phyloP scores from a whole-genome alignment of 2,888 invertebrate species.

The Parapristionchus giblindavisi region DNA sequence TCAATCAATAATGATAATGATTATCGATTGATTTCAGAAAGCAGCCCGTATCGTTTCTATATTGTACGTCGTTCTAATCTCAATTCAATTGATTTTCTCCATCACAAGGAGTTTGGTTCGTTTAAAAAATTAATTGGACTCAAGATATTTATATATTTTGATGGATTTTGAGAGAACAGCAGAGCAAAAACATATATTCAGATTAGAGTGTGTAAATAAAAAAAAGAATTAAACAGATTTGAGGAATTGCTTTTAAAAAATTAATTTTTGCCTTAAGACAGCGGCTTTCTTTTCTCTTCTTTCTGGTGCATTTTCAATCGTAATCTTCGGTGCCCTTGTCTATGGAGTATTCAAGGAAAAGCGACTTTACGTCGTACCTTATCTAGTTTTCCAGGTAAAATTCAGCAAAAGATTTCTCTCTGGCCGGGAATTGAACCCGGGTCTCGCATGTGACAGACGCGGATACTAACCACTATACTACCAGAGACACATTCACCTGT shows the following conservation, averaged over 20 bases:
- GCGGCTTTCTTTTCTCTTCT: slow-evolving; percentile 53
- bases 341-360: slow-evolving; percentile 67
- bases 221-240: background rate
- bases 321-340: slow-evolving; percentile 64
- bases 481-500: no score
- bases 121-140: background rate
- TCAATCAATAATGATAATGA: background rate
- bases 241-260: background rate
- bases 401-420: background rate
- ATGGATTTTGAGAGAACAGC: background rate
- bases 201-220: background rate
- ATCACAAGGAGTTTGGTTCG: slow-evolving; percentile 52
- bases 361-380: slow-evolving; percentile 63
- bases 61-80: slow-evolving; percentile 49
- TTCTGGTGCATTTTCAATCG: slow-evolving; percentile 62
- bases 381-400: slow-evolving; percentile 65
- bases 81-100: slow-evolving; percentile 55
- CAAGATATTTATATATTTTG: background rate
- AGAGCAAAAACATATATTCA: background rate
- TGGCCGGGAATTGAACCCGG: slow-evolving; percentile 58
- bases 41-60: slow-evolving; percentile 54
- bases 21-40: slow-evolving; percentile 44
- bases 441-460: slow-evolving; percentile 59
- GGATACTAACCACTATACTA: slow-evolving; percentile 58
- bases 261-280: background rate